These are phyloP conservation scores for Sarcophilus harrisii DNA, from an alignment of 2,797 vertebrate species.

Conservation along the genomic window DNA sequence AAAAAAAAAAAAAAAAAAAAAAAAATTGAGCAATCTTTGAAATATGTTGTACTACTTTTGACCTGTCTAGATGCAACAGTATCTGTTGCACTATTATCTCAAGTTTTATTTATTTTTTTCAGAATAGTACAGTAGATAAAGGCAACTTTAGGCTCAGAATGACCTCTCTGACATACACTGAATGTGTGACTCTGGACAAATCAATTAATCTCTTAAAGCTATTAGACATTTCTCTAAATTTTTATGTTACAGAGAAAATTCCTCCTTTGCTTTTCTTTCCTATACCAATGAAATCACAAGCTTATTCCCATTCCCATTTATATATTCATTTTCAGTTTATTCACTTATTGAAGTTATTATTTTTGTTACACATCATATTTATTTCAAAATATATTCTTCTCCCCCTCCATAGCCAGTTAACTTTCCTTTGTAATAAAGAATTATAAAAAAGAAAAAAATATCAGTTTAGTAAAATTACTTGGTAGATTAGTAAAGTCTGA, in stretches of 20 bases:
- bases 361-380: neutral
- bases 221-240: neutral
- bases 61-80: neutral
- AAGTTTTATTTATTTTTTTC: neutral
- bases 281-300: neutral
- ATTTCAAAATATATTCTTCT: neutral
- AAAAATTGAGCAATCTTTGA: neutral
- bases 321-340: neutral
- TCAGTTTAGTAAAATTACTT: neutral
- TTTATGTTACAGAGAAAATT: neutral
- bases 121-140: neutral
- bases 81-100: neutral
- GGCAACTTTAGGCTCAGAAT: neutral
- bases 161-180: neutral
- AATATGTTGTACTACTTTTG: neutral
- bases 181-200: neutral
- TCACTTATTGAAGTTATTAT: neutral
- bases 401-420: neutral
- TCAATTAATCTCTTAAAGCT: neutral
- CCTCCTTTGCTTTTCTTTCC: neutral
- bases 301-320: neutral
- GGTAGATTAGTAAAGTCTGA: neutral
- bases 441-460: neutral
- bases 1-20: no score
- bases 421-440: neutral